Evolutionary conservation across 2,888 invertebrate genomes (phyloP).

Genomic region (Scaptodrosophila latifasciaeformis): DNA sequence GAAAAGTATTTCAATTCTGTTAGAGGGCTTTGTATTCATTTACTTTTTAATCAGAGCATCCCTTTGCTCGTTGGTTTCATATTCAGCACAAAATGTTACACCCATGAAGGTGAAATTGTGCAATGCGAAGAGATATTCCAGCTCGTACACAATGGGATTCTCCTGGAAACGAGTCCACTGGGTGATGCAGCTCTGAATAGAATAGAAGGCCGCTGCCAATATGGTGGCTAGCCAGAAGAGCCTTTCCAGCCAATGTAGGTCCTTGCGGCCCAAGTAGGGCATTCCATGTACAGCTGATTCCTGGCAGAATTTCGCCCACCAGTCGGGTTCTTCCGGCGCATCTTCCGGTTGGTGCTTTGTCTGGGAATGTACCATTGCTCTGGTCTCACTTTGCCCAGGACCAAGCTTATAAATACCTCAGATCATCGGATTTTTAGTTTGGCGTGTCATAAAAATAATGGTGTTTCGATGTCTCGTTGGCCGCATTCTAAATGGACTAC

Average conservation of each 20-base stretch:
- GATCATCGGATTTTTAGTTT: too few species aligned
- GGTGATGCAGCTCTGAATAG: conserved; percentile 53
- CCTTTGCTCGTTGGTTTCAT: conserved; percentile 62
- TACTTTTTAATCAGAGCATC: conserved; percentile 65
- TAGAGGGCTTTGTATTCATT: conserved; percentile 17
- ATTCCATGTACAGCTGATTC: conserved; percentile 70
- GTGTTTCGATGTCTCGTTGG: conserved; percentile 24
- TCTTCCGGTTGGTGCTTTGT: too few species aligned
- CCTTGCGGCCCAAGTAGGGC: conserved; percentile 59
- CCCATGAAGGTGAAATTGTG: conserved; percentile 76
- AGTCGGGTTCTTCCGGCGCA: neutral
- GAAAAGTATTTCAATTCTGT: neutral
- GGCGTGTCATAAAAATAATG: too few species aligned
- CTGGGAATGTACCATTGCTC: too few species aligned
- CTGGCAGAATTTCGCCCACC: conserved; percentile 44
- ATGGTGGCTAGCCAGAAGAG: conserved; percentile 63
- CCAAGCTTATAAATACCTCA: neutral
- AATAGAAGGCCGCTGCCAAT: conserved; percentile 53
- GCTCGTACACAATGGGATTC: conserved; percentile 77
- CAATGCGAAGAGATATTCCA: conserved; percentile 76
- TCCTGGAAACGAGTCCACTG: conserved; percentile 75
- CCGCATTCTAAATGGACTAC: conserved; percentile 15
- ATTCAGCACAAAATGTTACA: conserved; percentile 76
- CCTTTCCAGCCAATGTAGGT: conserved; percentile 67
- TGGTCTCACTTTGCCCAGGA: neutral